phyloP scores from a whole-genome alignment of 2,113 vertebrate genomes.

The Tautogolabrus adspersus region DNA sequence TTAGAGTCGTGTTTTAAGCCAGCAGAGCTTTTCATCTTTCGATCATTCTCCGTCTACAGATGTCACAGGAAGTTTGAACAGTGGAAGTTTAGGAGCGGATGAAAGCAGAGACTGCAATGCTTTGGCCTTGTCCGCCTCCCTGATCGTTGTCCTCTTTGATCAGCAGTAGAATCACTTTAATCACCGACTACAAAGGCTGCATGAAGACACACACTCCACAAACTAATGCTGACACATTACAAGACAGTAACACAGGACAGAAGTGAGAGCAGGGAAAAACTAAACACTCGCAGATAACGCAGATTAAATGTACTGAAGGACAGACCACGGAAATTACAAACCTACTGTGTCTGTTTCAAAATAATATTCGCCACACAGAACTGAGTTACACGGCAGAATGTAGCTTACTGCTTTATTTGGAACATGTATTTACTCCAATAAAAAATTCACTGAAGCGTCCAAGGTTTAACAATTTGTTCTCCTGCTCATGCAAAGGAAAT shows the following conservation, averaged over 20 bases:
- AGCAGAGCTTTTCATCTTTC: constrained; percentile 5
- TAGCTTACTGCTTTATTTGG: not conserved
- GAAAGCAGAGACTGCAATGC: constrained; percentile 13
- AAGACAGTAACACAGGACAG: constrained; percentile 14
- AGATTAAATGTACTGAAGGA: not conserved
- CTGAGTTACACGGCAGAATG: not conserved
- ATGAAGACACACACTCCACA: constrained; percentile 1
- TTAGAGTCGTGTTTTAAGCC: not conserved
- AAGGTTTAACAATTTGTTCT: constrained; percentile 1
- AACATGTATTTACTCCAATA: not conserved
- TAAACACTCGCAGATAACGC: not conserved
- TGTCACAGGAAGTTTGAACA: constrained; percentile 28
- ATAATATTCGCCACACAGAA: not conserved
- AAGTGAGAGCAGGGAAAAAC: not conserved
- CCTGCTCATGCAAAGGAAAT: not conserved
- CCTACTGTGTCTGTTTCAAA: no score
- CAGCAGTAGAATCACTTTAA: constrained; percentile 38
- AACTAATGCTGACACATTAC: constrained; percentile 42
- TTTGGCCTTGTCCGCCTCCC: constrained; percentile 32
- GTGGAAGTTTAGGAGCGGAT: constrained; percentile 24
- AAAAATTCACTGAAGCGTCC: not conserved
- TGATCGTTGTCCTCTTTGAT: constrained; percentile 47
- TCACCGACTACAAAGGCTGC: constrained; percentile 46
- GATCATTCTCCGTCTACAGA: constrained; percentile 1
- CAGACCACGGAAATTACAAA: not conserved